Evolutionary conservation across 2,888 invertebrate genomes (phyloP).

Genomic region (Keiferia lycopersicella): DNA sequence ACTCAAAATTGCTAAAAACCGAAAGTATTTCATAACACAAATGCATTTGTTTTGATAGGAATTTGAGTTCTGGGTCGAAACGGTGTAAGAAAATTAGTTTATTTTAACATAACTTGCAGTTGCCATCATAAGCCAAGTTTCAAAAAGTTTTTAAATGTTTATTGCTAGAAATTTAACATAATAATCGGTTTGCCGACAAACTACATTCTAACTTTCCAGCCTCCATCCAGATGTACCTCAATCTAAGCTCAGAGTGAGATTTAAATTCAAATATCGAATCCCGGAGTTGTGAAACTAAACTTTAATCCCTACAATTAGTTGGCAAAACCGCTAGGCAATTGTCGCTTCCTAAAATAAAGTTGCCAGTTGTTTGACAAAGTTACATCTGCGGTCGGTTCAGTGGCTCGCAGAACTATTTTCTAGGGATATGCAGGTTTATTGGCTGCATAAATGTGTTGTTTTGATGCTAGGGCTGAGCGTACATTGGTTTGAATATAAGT

Average conservation of each 20-base stretch:
- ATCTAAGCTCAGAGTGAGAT: slow-evolving; percentile 34
- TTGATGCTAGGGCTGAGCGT: not conserved
- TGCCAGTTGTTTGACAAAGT: slow-evolving; percentile 34
- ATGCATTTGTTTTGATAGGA: too few relatives aligned
- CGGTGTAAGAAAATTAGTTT: too few relatives aligned
- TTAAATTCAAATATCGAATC: slow-evolving; percentile 54
- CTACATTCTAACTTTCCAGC: slow-evolving; percentile 2
- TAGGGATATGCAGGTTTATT: not conserved
- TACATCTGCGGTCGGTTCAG: slow-evolving; percentile 35
- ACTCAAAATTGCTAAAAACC: too few relatives aligned
- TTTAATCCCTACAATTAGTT: slow-evolving; percentile 73
- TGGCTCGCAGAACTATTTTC: slow-evolving; percentile 33
- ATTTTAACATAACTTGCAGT: too few relatives aligned
- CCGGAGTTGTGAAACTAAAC: slow-evolving; percentile 50
- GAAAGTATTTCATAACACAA: too few relatives aligned
- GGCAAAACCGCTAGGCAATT: slow-evolving; percentile 72
- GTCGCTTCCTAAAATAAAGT: slow-evolving; percentile 73
- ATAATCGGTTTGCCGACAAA: slow-evolving; percentile 5
- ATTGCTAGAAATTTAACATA: not conserved
- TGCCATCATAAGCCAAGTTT: not conserved
- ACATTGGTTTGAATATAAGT: not conserved
- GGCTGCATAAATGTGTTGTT: slow-evolving; percentile 1
- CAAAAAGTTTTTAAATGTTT: slow-evolving; percentile 1
- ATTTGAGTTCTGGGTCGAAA: too few relatives aligned
- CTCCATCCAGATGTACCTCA: not conserved